Evolutionary conservation across 2,888 invertebrate genomes (phyloP), one percentile per base, ranked within the genome.

Genomic region (Lasioglossum leucozonium): DNA sequence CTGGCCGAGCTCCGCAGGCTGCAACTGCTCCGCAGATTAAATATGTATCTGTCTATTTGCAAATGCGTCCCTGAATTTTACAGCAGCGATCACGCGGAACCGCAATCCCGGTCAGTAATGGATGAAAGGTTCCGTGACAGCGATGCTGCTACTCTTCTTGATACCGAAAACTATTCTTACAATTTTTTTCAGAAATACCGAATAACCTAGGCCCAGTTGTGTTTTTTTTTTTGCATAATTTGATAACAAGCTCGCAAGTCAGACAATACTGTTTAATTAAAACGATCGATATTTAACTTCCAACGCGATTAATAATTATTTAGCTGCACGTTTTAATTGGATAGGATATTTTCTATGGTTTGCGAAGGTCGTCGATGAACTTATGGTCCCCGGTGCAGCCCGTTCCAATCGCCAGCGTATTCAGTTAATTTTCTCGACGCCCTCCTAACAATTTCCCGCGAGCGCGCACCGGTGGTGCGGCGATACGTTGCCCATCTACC

Each of bases 31-130:
- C 13, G 26, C 74, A 73, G 47, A 73, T 86, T 83, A 84, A 85
- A 87, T 85, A 82, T 82, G 73, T 79, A 89, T 89, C 82, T 77
- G 80, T 85, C 79, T 84, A 87, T 89, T 88, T 83, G 80, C 77
- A 83, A 90, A 86, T 86, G 84, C 81, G 69, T 42, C 72, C 77
- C 44, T 83, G 72, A 81, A 88, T 90, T 77, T 87, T 88, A 81
- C 71, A 85, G 69, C 72, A 85, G 81, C 76, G 72, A 62, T 84
- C 30, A 30, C 30, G n/a, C 72, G 37, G 37, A 42, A 34, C 37
- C 42, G 30, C 72, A 55, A 22, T 26, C 62, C 42, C 16, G 55
- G 42, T 37, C 22, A 5, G 8, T 11, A 71, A n/a, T 62, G 51
- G 30, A 72, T 47, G 62, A 62, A 47, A 65, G 58, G 44, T 18